Percentiles rank a stretch among this genome's conserved stretches.
phyloP scores from a whole-genome alignment of 2,113 vertebrate genomes.

The Osmerus mordax region DNA sequence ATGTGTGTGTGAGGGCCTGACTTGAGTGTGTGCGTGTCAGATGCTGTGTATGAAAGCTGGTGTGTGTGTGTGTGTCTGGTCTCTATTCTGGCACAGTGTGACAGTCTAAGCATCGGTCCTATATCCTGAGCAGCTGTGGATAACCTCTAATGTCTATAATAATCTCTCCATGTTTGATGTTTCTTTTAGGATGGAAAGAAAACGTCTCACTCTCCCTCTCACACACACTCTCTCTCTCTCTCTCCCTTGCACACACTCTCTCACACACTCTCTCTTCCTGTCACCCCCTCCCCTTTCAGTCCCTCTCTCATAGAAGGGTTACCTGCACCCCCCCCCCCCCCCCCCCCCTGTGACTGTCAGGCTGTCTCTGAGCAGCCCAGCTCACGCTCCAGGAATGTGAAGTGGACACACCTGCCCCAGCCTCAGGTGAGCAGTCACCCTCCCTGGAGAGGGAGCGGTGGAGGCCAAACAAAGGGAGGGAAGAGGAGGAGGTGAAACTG shows the following conservation, averaged over 20 bases:
- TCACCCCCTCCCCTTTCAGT: not conserved
- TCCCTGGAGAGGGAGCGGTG: too few relatives aligned
- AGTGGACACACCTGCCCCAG: too few relatives aligned
- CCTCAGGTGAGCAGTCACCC: too few relatives aligned
- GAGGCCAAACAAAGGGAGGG: too few relatives aligned
- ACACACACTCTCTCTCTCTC: not conserved
- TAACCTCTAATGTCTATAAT: too few relatives aligned
- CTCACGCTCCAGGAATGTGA: too few relatives aligned
- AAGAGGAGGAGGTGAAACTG: too few relatives aligned
- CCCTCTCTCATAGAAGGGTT: too few relatives aligned
- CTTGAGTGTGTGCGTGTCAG: conserved; percentile 14
- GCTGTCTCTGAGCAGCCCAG: too few relatives aligned
- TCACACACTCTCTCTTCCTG: not conserved
- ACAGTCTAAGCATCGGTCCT: conserved; percentile 55
- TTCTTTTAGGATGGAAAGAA: not conserved
- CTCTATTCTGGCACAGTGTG: conserved; percentile 52
- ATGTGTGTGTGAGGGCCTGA: conserved; percentile 1
- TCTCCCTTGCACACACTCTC: not conserved
- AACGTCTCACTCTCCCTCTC: not conserved
- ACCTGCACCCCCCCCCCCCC: too few relatives aligned
- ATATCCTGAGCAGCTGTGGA: conserved; percentile 33
- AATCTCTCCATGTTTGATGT: not conserved
- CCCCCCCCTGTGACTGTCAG: too few relatives aligned
- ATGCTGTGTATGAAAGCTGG: not conserved
- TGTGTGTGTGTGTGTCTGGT: conserved; percentile 8